Evolutionary conservation across 2,888 invertebrate genomes (phyloP).

Genomic region (Agapostemon virescens): DNA sequence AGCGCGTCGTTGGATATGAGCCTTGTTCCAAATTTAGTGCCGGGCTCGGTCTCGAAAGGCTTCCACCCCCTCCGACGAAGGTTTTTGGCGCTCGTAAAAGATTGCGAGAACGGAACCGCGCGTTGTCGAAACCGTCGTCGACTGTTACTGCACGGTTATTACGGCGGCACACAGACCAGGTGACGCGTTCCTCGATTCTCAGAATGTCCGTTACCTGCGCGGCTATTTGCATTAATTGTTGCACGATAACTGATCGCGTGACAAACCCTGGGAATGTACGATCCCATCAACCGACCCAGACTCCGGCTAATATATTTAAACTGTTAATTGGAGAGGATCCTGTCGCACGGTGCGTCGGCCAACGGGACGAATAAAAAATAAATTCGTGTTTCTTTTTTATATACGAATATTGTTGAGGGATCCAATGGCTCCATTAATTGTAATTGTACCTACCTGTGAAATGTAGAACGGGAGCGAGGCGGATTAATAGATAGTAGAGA

Average conservation of each 20-base stretch:
- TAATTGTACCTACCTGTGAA: too few species aligned
- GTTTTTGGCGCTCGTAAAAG: constrained; percentile 52
- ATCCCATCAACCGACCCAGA: background rate
- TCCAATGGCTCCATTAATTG: too few species aligned
- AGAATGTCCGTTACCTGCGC: background rate
- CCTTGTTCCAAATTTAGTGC: constrained; percentile 67
- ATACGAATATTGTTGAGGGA: too few species aligned
- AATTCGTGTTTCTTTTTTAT: too few species aligned
- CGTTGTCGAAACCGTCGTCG: constrained; percentile 5
- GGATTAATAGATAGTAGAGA: too few species aligned
- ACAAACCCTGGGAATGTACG: background rate
- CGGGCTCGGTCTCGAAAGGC: constrained; percentile 56
- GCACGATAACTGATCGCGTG: background rate
- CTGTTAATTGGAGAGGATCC: background rate
- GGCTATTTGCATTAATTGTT: background rate
- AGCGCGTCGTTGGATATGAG: constrained; percentile 56
- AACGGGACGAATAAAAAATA: too few species aligned
- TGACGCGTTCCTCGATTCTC: background rate
- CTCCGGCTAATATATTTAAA: background rate
- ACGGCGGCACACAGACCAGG: background rate
- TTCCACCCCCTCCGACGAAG: constrained; percentile 49
- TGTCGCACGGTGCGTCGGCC: too few species aligned
- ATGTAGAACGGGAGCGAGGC: too few species aligned
- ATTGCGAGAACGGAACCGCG: constrained; percentile 42
- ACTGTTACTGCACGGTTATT: constrained; percentile 13